These are phyloP conservation scores for Drosophila setifemur DNA, from an alignment of 1,140 invertebrate species.

Conservation along the genomic window DNA sequence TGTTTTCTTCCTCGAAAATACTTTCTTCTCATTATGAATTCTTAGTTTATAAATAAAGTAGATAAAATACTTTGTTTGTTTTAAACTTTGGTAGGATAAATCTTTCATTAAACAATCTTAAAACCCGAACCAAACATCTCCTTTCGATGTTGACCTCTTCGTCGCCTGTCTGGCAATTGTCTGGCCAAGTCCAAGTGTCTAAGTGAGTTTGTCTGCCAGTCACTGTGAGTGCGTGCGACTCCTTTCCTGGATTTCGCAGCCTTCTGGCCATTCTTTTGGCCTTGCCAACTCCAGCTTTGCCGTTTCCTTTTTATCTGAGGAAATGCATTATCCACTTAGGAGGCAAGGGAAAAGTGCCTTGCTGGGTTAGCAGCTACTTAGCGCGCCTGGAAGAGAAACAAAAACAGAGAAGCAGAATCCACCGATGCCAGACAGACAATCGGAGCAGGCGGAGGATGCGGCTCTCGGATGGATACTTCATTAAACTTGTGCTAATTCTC, in stretches of 20 bases:
- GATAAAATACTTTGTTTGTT: too few relatives aligned
- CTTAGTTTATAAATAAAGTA: too few relatives aligned
- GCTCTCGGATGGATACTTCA: slow-evolving; percentile 33
- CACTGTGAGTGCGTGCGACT: slow-evolving; percentile 43
- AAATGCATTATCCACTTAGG: slow-evolving; percentile 79
- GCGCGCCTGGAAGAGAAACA: too few relatives aligned
- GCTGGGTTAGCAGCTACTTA: slow-evolving; percentile 65
- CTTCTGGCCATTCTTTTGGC: slow-evolving; percentile 7
- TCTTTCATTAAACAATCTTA: background rate
- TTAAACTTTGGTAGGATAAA: background rate
- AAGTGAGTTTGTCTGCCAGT: slow-evolving; percentile 57
- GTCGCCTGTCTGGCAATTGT: slow-evolving; percentile 44
- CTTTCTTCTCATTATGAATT: too few relatives aligned
- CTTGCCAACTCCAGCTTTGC: slow-evolving; percentile 17
- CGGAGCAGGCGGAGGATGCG: slow-evolving; percentile 2
- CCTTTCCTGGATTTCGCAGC: slow-evolving; percentile 24
- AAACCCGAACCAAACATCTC: too few relatives aligned
- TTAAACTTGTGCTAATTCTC: slow-evolving; percentile 66
- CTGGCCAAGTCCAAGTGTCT: slow-evolving; percentile 40
- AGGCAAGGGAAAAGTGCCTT: slow-evolving; percentile 50
- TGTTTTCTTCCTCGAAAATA: too few relatives aligned
- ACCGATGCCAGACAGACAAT: slow-evolving; percentile 50
- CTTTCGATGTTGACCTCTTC: slow-evolving; percentile 5
- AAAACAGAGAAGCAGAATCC: slow-evolving; percentile 43
- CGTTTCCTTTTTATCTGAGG: slow-evolving; percentile 54